phyloP scores from a whole-genome alignment of 2,113 vertebrate genomes.

The Alligator mississippiensis region DNA sequence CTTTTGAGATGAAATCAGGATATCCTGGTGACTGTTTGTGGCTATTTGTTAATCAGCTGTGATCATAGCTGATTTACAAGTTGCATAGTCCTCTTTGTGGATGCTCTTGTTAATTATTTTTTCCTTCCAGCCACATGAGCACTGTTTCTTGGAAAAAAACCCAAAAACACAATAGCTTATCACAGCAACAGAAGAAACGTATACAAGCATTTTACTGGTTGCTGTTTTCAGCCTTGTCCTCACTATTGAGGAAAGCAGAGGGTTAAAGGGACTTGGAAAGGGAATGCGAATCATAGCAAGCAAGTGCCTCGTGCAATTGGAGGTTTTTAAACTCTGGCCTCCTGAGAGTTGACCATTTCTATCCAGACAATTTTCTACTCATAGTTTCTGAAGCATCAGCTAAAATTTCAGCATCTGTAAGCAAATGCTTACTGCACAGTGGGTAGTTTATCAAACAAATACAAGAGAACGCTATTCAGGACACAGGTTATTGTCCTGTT shows the following conservation, averaged over 20 bases:
- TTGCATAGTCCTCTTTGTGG: background rate
- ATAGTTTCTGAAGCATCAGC: slow-evolving; percentile 7
- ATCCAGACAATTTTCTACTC: background rate
- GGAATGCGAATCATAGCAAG: background rate
- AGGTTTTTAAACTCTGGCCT: background rate
- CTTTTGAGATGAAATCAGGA: background rate
- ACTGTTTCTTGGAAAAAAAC: no score
- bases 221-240: background rate
- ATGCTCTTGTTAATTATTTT: background rate
- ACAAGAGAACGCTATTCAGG: fast-evolving
- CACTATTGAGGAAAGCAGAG: slow-evolving; percentile 13
- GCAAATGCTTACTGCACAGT: background rate
- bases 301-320: background rate
- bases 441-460: background rate
- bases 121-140: background rate
- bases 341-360: background rate
- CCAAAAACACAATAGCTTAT: background rate
- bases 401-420: background rate
- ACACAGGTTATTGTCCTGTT: background rate
- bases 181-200: background rate
- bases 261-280: background rate
- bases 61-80: background rate
- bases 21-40: background rate
- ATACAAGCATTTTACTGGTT: background rate
- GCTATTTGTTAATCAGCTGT: background rate